Evolutionary conservation across 2,888 invertebrate genomes (phyloP), one percentile per base, ranked within the genome.

Genomic region (Eueremaeus valkanovi): DNA sequence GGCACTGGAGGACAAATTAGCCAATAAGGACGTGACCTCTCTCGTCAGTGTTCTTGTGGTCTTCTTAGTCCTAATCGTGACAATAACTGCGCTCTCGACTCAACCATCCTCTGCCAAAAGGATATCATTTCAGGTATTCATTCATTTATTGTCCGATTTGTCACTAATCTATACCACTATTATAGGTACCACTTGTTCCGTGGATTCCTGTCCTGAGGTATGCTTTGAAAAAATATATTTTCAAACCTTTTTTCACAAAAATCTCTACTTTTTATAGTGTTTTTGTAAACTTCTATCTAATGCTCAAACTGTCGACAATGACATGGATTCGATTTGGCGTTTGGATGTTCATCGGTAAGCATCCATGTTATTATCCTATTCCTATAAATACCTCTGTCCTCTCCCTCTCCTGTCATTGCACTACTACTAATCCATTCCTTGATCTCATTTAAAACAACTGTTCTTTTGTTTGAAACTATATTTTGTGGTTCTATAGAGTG

Each of bases 281-380:
- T 36, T 66, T 77, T 42, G 70, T 74, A 16, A 77, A 77, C 68
- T 68, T 74, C 29, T 77, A 77, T 36, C 55, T 77, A 6, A 77
- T 77, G 77, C 49, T 77, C 40, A 74, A 76, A 58, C 42, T 77
- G 27, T 76, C 77, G 11, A 80, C 83, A 0, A 85, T 87, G 78
- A 94, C 94, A 0, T 95, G 95, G 94, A 85, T 92, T n/a, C 85
- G 92, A 79, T 91, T 93, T 81, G 85, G 85, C 3, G 85, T 92
- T 40, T 95, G 94, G 94, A 88, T 93, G 85, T 82, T 83, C 16
- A 84, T 93, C 78, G 94, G 94, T 83, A 78, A 79, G 80, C 6
- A n/a, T n/a, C n/a, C n/a, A n/a, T 42, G 9, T 42, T 9, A 42
- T n/a, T n/a, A n/a, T n/a, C n/a, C n/a, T n/a, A n/a, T n/a, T n/a